These are phyloP conservation scores for Eugnorisma glareosa DNA, from an alignment of 2,888 invertebrate genomes.

Conservation along the genomic window DNA sequence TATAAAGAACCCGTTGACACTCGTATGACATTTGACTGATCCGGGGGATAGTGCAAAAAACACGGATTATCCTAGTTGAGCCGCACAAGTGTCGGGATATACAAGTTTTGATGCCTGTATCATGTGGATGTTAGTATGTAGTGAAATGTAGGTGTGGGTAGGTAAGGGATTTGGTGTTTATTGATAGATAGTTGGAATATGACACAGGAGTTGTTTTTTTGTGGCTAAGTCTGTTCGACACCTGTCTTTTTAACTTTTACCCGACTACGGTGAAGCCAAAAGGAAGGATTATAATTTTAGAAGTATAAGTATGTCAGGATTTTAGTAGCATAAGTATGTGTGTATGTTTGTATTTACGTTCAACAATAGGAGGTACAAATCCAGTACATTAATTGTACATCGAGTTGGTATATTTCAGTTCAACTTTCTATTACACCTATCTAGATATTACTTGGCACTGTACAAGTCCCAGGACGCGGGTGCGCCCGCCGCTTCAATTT, in stretches of 20 bases:
- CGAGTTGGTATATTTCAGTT: too few relatives aligned
- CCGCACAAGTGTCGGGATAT: conserved; percentile 30
- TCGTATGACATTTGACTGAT: conserved; percentile 51
- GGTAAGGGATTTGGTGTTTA: background rate
- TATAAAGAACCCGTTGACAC: conserved; percentile 23
- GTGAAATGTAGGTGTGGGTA: background rate
- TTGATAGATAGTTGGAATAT: background rate
- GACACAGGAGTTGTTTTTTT: background rate
- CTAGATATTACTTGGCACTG: background rate
- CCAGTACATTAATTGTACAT: too few relatives aligned
- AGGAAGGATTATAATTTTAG: too few relatives aligned
- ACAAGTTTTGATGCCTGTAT: conserved; percentile 22
- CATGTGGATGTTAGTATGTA: background rate
- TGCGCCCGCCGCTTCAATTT: conserved; percentile 33
- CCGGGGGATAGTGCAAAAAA: conserved; percentile 39
- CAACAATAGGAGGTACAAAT: too few relatives aligned
- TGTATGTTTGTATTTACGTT: too few relatives aligned
- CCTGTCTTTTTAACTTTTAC: background rate
- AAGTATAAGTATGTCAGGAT: too few relatives aligned
- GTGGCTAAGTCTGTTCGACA: background rate
- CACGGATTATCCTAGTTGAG: conserved; percentile 54
- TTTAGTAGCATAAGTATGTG: too few relatives aligned
- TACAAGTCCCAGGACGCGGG: conserved; percentile 30
- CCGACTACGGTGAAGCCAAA: too few relatives aligned
- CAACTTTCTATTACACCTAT: background rate